Conservation (phyloP, 2,797 vertebrate species). For the Linurgus olivaceus region DNA sequence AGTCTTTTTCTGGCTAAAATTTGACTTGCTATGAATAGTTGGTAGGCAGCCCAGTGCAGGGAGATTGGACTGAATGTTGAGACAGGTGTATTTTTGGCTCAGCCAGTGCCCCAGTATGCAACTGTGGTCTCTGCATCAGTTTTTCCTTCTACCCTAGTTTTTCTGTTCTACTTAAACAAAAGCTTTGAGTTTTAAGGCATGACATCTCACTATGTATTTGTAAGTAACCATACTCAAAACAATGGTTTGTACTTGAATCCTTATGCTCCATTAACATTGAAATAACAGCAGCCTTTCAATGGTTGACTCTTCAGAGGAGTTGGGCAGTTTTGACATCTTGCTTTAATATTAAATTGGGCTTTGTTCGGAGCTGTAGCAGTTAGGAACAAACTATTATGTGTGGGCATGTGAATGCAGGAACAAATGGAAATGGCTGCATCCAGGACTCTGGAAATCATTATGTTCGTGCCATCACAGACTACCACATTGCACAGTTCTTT, state of each 20-base stretch:
- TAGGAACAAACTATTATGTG: background rate
- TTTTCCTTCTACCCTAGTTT: background rate
- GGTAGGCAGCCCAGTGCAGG: constrained; percentile 11
- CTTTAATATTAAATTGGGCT: constrained; percentile 14
- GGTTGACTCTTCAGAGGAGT: background rate
- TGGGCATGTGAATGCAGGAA: constrained; percentile 1
- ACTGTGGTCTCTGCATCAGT: background rate
- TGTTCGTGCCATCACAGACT: background rate
- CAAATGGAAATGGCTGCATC: constrained; percentile 10
- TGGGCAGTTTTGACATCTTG: background rate
- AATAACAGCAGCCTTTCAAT: background rate
- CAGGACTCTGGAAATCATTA: constrained; percentile 39
- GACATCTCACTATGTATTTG: background rate
- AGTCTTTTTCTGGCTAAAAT: constrained; percentile 32
- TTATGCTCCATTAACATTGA: background rate
- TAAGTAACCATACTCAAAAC: background rate
- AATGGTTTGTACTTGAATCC: background rate
- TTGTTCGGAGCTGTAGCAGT: background rate
- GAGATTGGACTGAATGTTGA: constrained; percentile 1
- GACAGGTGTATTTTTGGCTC: constrained; percentile 61
- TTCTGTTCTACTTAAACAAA: constrained; percentile 33
- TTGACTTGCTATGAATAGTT: constrained; percentile 41
- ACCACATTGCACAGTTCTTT: background rate
- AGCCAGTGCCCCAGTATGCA: background rate
- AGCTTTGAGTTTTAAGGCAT: background rate